Percentiles rank a stretch among this genome's conserved stretches.
Conservation (phyloP, 2,888 invertebrate species). For the Vanessa cardui region DNA sequence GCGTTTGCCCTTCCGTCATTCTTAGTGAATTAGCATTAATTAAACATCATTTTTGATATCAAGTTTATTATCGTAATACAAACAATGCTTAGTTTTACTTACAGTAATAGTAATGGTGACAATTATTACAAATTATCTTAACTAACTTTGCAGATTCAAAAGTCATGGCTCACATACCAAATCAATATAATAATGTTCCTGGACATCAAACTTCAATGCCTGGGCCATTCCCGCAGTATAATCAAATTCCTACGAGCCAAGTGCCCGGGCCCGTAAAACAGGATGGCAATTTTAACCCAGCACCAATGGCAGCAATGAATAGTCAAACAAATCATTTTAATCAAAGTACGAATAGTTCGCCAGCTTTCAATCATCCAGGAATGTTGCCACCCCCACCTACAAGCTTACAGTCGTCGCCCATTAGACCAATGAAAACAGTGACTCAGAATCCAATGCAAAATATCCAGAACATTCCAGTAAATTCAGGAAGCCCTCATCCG, state of each 20-base stretch:
- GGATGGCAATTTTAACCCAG: slow-evolving; percentile 70
- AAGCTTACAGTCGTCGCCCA: slow-evolving; percentile 61
- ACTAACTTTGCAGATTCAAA: slow-evolving; percentile 70
- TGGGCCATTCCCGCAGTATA: slow-evolving; percentile 57
- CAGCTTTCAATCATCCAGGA: slow-evolving; percentile 72
- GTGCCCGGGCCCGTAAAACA: slow-evolving; percentile 66
- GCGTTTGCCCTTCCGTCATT: slow-evolving; percentile 68
- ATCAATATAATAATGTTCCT: slow-evolving; percentile 64
- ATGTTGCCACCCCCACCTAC: slow-evolving; percentile 56
- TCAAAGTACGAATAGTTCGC: slow-evolving; percentile 72
- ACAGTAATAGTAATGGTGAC: slow-evolving; percentile 14
- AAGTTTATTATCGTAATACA: slow-evolving; percentile 60
- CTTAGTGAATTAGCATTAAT: slow-evolving; percentile 75
- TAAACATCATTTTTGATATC: slow-evolving; percentile 60
- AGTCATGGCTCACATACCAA: slow-evolving; percentile 77
- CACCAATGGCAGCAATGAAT: slow-evolving; percentile 46
- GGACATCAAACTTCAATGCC: slow-evolving; percentile 61
- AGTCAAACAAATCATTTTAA: slow-evolving; percentile 62
- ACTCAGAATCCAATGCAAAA: slow-evolving; percentile 52
- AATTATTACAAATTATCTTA: slow-evolving; percentile 25
- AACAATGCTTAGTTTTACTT: slow-evolving; percentile 48
- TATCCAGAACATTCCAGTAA: slow-evolving; percentile 53
- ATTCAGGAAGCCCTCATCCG: slow-evolving; percentile 53
- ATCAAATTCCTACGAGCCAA: slow-evolving; percentile 62
- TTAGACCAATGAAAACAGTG: slow-evolving; percentile 49